Conservation (phyloP, 2,888 invertebrate genomes). For the Apamea monoglypha region DNA sequence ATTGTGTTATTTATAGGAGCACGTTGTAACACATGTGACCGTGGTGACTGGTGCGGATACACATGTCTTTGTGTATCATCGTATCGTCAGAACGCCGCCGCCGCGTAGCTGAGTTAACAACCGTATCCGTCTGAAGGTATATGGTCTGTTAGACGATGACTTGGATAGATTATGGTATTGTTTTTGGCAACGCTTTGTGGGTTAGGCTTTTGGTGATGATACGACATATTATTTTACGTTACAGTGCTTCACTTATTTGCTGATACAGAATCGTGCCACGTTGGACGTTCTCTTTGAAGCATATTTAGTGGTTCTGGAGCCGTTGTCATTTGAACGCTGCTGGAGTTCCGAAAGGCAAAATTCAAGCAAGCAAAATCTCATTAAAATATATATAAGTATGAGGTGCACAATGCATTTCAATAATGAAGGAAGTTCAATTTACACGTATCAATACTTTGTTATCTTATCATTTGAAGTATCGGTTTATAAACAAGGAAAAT, state of each 20-base stretch:
- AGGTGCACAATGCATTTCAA: not conserved
- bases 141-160: slow-evolving; percentile 8
- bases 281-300: too few relatives aligned
- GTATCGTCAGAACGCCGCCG: slow-evolving; percentile 17
- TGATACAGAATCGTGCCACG: too few relatives aligned
- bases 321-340: not conserved
- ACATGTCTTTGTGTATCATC: slow-evolving; percentile 28
- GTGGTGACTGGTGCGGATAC: slow-evolving; percentile 39
- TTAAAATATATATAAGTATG: not conserved
- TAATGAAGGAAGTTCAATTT: not conserved
- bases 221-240: not conserved
- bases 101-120: slow-evolving; percentile 36
- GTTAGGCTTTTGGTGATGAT: slow-evolving; percentile 3
- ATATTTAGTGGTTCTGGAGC: not conserved
- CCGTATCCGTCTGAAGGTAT: slow-evolving; percentile 41
- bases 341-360: not conserved
- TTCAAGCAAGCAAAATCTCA: not conserved
- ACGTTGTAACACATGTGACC: slow-evolving; percentile 51
- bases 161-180: slow-evolving; percentile 22
- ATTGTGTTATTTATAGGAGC: slow-evolving; percentile 50
- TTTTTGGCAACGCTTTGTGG: slow-evolving; percentile 30
- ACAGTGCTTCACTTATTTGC: not conserved
- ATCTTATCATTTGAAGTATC: not conserved
- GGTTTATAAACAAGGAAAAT: slow-evolving; percentile 21
- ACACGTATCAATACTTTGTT: not conserved